Percentiles rank a stretch among this genome's conserved stretches.
These are phyloP conservation scores for Lottia gigantea DNA, from an alignment of 2,888 invertebrate genomes.

Conservation along the genomic window DNA sequence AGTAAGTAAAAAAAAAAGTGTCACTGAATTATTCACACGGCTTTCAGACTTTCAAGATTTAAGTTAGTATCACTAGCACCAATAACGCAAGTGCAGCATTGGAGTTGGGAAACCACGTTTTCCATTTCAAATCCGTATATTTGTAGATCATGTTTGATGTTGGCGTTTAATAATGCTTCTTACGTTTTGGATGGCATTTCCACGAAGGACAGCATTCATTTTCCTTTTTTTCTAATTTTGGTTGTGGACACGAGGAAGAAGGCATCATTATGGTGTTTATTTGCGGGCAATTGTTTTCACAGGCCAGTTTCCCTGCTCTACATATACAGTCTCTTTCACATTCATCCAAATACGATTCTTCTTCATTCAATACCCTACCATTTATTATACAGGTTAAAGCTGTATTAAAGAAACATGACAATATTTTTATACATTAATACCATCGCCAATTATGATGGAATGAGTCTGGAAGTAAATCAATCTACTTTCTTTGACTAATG, in stretches of 20 bases:
- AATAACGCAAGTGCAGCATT: no score
- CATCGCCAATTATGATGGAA: no score
- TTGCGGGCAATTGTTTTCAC: slow-evolving; percentile 24
- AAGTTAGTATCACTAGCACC: no score
- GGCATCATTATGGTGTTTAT: slow-evolving; percentile 25
- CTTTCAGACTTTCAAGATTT: no score
- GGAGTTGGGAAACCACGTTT: no score
- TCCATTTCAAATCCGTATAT: no score
- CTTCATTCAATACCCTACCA: slow-evolving; percentile 14
- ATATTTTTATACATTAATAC: no score
- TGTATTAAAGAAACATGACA: not conserved
- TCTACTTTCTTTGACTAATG: no score
- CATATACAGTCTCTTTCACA: slow-evolving; percentile 27
- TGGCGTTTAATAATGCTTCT: no score
- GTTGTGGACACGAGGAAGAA: slow-evolving; percentile 30
- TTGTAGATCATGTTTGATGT: no score
- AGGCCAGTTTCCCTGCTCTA: slow-evolving; percentile 17
- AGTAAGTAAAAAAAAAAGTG: not conserved
- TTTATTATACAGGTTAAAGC: slow-evolving; percentile 2
- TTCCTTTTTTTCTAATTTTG: slow-evolving; percentile 23
- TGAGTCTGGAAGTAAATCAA: no score
- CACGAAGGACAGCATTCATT: slow-evolving; percentile 32
- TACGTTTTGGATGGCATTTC: slow-evolving; percentile 33
- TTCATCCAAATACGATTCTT: slow-evolving; percentile 5
- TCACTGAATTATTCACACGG: no score